These are phyloP conservation scores for Crocidura indochinensis DNA, from an alignment of 2,797 vertebrate genomes.

Conservation along the genomic window DNA sequence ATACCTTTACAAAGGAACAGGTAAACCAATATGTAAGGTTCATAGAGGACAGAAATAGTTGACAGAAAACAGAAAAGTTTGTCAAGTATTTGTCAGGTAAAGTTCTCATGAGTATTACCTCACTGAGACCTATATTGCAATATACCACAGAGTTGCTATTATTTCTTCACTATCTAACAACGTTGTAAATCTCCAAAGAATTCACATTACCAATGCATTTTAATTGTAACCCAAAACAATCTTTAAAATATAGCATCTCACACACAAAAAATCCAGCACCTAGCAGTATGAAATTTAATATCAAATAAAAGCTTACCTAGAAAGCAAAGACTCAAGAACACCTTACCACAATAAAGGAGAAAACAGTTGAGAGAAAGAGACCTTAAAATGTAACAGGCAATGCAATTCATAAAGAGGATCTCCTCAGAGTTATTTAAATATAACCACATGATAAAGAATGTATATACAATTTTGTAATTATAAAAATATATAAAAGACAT, in stretches of 20 bases:
- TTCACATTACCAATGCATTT: neutral
- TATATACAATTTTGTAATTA: neutral
- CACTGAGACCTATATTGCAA: neutral
- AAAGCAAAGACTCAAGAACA: neutral
- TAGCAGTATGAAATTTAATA: neutral
- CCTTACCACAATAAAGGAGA: neutral
- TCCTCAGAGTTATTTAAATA: constrained; percentile 14
- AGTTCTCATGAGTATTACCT: neutral
- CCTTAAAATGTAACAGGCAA: neutral
- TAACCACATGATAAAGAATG: neutral
- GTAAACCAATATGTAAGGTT: too few relatives aligned
- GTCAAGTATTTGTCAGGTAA: too few relatives aligned
- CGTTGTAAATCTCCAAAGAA: neutral
- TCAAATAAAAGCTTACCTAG: neutral
- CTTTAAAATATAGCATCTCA: neutral
- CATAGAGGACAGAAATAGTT: too few relatives aligned
- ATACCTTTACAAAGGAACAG: too few relatives aligned
- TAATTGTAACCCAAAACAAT: constrained; percentile 24
- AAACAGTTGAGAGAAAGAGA: constrained; percentile 33
- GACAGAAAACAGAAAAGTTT: too few relatives aligned
- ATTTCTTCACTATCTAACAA: neutral
- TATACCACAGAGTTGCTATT: neutral
- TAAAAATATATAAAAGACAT: neutral
- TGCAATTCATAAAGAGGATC: neutral
- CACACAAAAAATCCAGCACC: neutral